Evolutionary conservation across 2,888 invertebrate genomes (phyloP).

Genomic region (Netelia fuscicornis): DNA sequence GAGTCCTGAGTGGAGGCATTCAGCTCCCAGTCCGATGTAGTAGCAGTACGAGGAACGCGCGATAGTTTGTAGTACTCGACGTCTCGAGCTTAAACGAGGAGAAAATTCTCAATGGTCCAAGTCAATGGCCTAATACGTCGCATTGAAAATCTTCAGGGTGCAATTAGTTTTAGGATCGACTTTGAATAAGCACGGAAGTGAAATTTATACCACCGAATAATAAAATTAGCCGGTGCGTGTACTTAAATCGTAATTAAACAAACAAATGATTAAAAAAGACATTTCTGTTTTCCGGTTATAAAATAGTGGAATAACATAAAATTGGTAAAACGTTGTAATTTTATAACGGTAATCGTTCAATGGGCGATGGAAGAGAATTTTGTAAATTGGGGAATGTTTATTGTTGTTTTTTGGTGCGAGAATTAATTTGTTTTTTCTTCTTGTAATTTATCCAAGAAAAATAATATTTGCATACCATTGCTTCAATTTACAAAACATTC

Average conservation of each 20-base stretch:
- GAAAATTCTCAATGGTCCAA: constrained; percentile 39
- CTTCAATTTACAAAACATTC: too few relatives aligned
- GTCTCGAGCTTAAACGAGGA: constrained; percentile 40
- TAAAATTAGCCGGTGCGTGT: not conserved
- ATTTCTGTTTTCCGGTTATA: not conserved
- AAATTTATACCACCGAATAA: not conserved
- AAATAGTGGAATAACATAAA: not conserved
- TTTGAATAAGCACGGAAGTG: constrained; percentile 16
- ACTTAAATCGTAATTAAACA: not conserved
- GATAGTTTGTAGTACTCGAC: constrained; percentile 45
- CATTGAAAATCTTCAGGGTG: constrained; percentile 38
- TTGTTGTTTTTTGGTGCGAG: not conserved
- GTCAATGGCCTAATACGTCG: constrained; percentile 53
- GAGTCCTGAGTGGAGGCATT: constrained; percentile 66
- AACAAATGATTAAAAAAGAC: not conserved
- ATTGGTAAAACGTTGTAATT: not conserved
- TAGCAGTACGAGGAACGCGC: constrained; percentile 42
- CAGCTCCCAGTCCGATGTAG: constrained; percentile 60
- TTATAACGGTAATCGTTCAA: not conserved
- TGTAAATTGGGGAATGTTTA: not conserved
- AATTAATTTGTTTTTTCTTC: not conserved
- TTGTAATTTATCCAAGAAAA: too few relatives aligned
- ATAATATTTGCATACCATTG: too few relatives aligned
- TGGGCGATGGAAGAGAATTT: not conserved
- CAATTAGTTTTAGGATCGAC: constrained; percentile 31